phyloP scores from a whole-genome alignment of 2,888 invertebrate species.

The Athalia cordata region DNA sequence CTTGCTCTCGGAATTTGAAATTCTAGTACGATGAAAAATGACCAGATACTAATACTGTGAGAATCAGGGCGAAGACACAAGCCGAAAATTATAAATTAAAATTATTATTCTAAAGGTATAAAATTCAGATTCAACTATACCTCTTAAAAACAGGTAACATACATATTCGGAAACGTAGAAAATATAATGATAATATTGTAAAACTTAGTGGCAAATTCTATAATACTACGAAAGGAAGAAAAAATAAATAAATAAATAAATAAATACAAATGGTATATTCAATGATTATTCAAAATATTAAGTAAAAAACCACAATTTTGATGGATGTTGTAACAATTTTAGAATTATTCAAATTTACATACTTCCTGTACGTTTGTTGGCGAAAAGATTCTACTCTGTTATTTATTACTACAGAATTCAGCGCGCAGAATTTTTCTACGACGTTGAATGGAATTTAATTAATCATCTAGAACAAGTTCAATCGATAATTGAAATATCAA shows the following conservation, averaged over 20 bases:
- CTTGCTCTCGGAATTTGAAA: constrained; percentile 22
- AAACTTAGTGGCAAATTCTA: constrained; percentile 65
- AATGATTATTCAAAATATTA: constrained; percentile 68
- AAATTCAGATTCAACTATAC: constrained; percentile 51
- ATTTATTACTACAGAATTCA: background rate
- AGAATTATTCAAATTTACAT: constrained; percentile 64
- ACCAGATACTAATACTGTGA: constrained; percentile 44
- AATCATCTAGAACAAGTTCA: constrained; percentile 32
- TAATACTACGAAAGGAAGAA: constrained; percentile 60
- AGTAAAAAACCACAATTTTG: constrained; percentile 64
- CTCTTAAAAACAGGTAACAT: constrained; percentile 56
- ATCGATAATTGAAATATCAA: constrained; percentile 19
- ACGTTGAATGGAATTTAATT: constrained; percentile 48
- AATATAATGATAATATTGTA: constrained; percentile 62
- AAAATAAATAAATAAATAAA: background rate
- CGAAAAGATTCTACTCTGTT: constrained; percentile 53
- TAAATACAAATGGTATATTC: constrained; percentile 61
- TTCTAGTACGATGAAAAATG: constrained; percentile 41
- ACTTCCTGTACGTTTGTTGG: constrained; percentile 62
- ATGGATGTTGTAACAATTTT: constrained; percentile 67
- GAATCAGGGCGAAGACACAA: constrained; percentile 67
- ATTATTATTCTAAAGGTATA: constrained; percentile 54
- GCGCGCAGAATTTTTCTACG: no score
- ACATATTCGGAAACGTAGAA: constrained; percentile 68
- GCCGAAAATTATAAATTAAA: constrained; percentile 53